These are phyloP conservation scores for Drosophila mojavensis DNA, from an alignment of 1,140 invertebrate species.

Conservation along the genomic window DNA sequence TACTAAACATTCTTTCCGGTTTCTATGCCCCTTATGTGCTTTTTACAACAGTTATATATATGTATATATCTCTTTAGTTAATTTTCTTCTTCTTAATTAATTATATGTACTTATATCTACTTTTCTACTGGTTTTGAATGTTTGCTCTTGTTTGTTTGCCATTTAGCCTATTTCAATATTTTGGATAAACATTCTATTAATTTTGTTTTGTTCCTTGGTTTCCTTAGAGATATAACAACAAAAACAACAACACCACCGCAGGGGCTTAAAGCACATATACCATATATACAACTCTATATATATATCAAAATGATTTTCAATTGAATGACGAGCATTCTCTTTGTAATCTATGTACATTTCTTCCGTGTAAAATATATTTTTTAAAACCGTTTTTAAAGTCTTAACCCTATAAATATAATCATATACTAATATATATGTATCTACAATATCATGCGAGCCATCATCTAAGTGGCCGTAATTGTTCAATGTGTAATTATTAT, in stretches of 20 bases:
- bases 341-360: slow-evolving; percentile 45
- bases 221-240: slow-evolving; percentile 72
- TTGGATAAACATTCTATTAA: slow-evolving; percentile 45
- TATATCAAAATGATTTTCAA: slow-evolving; percentile 42
- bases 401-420: slow-evolving; percentile 14
- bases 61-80: slow-evolving; percentile 20
- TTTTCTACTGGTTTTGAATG: slow-evolving; percentile 48
- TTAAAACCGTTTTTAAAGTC: slow-evolving; percentile 11
- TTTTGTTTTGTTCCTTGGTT: slow-evolving; percentile 37
- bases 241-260: slow-evolving; percentile 79
- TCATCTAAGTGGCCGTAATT: background rate
- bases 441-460: slow-evolving; percentile 8
- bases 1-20: slow-evolving; percentile 3
- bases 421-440: slow-evolving; percentile 20
- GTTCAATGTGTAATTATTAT: slow-evolving; percentile 11
- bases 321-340: slow-evolving; percentile 32
- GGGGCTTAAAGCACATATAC: slow-evolving; percentile 64
- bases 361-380: slow-evolving; percentile 56
- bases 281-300: background rate
- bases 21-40: too few species aligned
- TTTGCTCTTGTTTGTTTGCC: slow-evolving; percentile 71
- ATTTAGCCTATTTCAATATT: slow-evolving; percentile 63
- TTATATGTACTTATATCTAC: slow-evolving; percentile 26
- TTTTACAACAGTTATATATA: slow-evolving; percentile 15
- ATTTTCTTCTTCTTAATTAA: slow-evolving; percentile 5